A percentile compares a stretch with the other conserved stretches of the same genome.
These are phyloP conservation scores for Podarcis raffonei DNA, from an alignment of 2,113 vertebrate genomes.

Conservation along the genomic window DNA sequence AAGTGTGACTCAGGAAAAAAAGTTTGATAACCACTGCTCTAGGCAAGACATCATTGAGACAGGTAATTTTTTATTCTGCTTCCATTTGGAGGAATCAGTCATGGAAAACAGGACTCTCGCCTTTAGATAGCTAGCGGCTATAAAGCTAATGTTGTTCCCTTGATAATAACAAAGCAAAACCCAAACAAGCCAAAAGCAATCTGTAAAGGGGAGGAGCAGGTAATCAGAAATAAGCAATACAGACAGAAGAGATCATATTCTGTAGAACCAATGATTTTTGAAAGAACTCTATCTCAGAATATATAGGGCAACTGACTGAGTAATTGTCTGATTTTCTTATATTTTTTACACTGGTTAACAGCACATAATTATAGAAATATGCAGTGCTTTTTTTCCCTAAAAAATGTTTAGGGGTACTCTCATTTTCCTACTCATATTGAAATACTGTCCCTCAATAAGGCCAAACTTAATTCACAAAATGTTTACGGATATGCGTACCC, in stretches of 20 bases:
- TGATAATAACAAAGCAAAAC: background rate
- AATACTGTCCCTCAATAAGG: too few relatives aligned
- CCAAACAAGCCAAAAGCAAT: background rate
- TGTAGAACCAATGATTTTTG: background rate
- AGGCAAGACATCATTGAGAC: too few relatives aligned
- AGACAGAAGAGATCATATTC: too few relatives aligned
- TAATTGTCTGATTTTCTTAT: background rate
- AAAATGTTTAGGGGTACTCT: too few relatives aligned
- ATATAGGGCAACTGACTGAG: background rate
- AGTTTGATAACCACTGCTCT: too few relatives aligned
- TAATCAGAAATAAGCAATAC: background rate
- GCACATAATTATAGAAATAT: constrained; percentile 11
- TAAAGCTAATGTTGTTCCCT: background rate
- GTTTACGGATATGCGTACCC: too few relatives aligned
- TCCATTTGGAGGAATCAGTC: background rate
- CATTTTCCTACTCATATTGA: too few relatives aligned
- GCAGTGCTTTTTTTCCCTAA: too few relatives aligned
- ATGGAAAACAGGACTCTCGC: background rate
- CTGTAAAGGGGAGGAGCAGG: too few relatives aligned
- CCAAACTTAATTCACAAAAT: too few relatives aligned
- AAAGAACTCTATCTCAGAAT: too few relatives aligned
- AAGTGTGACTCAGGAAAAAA: too few relatives aligned
- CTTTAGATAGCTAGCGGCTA: background rate
- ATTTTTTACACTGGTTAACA: background rate
- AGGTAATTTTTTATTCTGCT: background rate